Evolutionary conservation across 2,888 invertebrate genomes (phyloP).

Genomic region (Tryphoninae sp.): DNA sequence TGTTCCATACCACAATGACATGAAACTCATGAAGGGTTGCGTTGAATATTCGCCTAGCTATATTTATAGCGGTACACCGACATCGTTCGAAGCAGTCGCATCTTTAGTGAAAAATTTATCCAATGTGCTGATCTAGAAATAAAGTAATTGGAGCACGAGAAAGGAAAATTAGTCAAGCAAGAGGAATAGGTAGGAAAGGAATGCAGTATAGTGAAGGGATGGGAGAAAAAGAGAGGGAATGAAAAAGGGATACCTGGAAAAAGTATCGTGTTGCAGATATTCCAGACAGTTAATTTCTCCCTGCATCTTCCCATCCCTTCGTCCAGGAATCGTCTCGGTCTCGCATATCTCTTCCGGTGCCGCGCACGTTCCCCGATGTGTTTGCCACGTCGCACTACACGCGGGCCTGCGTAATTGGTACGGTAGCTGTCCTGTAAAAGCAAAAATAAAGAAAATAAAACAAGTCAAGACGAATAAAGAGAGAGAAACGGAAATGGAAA

Average conservation of each 20-base stretch:
- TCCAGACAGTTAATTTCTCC: conserved; percentile 52
- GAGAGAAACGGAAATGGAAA: conserved; percentile 5
- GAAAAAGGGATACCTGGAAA: conserved; percentile 15
- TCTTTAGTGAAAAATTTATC: conserved; percentile 3
- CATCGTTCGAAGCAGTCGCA: conserved; percentile 16
- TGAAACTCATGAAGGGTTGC: background rate
- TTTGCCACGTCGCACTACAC: conserved; percentile 35
- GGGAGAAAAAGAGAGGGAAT: conserved; percentile 18
- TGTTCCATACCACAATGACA: background rate
- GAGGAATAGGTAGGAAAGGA: conserved; percentile 9
- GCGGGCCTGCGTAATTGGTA: conserved; percentile 39
- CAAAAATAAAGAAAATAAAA: conserved; percentile 55
- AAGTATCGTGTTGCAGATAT: conserved; percentile 45
- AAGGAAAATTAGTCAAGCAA: background rate
- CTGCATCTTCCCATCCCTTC: conserved; percentile 13
- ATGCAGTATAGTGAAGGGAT: conserved; percentile 21
- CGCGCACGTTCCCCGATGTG: conserved; percentile 45
- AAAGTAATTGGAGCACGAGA: conserved; percentile 34
- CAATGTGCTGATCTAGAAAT: conserved; percentile 32
- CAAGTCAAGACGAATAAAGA: conserved; percentile 36
- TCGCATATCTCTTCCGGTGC: conserved; percentile 30
- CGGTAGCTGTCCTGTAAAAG: conserved; percentile 34
- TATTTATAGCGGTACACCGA: background rate
- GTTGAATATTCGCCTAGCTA: background rate
- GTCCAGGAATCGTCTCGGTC: conserved; percentile 37